Conservation (phyloP, 2,888 invertebrate genomes). For the Nemotelus pantherinus region DNA sequence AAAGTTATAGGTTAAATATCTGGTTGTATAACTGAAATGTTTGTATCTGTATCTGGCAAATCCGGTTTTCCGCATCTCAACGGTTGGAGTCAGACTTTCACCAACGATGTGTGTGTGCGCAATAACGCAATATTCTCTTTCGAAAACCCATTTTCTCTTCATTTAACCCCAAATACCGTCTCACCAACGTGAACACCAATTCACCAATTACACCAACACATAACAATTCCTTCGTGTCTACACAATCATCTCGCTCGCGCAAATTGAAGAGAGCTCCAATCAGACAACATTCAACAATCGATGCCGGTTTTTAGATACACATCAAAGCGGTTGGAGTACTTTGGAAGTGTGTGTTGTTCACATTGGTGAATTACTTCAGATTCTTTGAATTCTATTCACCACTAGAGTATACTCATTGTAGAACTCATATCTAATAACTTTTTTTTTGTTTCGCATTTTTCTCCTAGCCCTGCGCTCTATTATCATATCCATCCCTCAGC, state of each 20-base stretch:
- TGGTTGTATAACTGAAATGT: conserved; percentile 36
- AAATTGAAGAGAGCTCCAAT: too few species aligned
- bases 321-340: background rate
- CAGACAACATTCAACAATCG: background rate
- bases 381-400: background rate
- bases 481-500: too few species aligned
- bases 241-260: background rate
- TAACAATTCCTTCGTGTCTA: background rate
- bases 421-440: background rate
- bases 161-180: background rate
- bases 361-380: conserved; percentile 3
- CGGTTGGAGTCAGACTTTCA: background rate
- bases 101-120: conserved; percentile 26
- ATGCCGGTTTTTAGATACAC: background rate
- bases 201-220: conserved; percentile 7
- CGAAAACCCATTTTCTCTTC: background rate
- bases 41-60: conserved; percentile 36
- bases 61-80: conserved; percentile 21
- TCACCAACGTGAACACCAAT: background rate
- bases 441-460: background rate
- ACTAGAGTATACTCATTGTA: background rate
- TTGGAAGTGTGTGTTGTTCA: background rate
- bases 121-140: conserved; percentile 25
- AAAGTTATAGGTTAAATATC: conserved; percentile 38
- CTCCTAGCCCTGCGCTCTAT: background rate